Conservation (phyloP, 1,140 invertebrate genomes). For the Cepaea nemoralis region DNA sequence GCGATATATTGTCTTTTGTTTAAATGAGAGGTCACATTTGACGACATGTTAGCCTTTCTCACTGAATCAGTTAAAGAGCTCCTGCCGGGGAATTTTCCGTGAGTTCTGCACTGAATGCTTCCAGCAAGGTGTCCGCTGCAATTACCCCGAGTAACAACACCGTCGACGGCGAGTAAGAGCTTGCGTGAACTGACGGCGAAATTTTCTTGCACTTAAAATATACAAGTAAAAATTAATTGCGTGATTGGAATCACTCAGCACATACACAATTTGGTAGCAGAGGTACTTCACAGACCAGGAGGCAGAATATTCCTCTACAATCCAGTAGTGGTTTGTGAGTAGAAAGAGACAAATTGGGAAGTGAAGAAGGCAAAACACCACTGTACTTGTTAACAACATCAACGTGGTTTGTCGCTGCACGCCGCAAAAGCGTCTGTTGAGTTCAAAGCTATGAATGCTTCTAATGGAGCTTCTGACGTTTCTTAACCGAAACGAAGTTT, state of each 20-base stretch:
- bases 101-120: too few species aligned
- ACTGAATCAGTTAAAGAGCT: too few species aligned
- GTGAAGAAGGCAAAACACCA: slow-evolving; percentile 55
- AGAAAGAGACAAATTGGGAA: slow-evolving; percentile 61
- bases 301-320: not conserved
- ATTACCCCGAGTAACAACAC: too few species aligned
- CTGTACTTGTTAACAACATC: slow-evolving; percentile 56
- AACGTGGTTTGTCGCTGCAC: slow-evolving; percentile 33
- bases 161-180: too few species aligned
- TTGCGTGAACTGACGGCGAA: slow-evolving; percentile 46
- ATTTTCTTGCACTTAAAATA: slow-evolving; percentile 59
- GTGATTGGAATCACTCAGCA: slow-evolving; percentile 59
- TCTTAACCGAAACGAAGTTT: slow-evolving; percentile 48
- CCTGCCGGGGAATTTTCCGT: too few species aligned
- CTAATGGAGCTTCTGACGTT: slow-evolving; percentile 39
- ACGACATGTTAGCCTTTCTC: too few species aligned
- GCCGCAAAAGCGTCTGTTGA: slow-evolving; percentile 2
- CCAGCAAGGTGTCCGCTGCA: too few species aligned
- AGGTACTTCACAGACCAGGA: slow-evolving; percentile 36
- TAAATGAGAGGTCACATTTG: too few species aligned
- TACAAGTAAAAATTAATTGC: slow-evolving; percentile 65
- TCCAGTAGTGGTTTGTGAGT: slow-evolving; percentile 43
- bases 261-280: slow-evolving; percentile 50
- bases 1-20: too few species aligned
- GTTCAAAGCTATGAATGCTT: slow-evolving; percentile 20